Evolutionary conservation across 2,797 vertebrate species (phyloP), one percentile per base, ranked within the genome.

Genomic region (Lindbergichthys nudifrons): DNA sequence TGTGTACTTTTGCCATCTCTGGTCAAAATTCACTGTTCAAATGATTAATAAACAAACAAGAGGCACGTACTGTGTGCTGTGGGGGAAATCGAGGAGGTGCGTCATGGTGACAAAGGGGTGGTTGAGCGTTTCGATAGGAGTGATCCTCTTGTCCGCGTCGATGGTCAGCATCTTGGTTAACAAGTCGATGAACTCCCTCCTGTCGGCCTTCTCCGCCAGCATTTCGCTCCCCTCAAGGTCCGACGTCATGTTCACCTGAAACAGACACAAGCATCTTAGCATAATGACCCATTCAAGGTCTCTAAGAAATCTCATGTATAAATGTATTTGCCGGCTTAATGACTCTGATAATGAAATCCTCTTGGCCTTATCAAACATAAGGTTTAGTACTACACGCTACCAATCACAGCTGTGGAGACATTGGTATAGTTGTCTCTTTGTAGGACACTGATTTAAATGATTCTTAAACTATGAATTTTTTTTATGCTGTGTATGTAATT

Each of bases 101-200:
- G 97, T 96, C 98, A 99, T 99, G 64, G 97, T 99, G 79, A 98
- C 97, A 70, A 99, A 99, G 47, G 98, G 96, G 82, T 99, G 98
- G 95, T 96, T 98, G 91, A 99, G 96, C 3, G 98, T 98, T 93
- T 99, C 98, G 0, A 99, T 97, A 2, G 98, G 98, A 2, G 97
- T 98, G 95, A 99, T 96, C 90, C 98, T 96, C 94, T 99, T 99
- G 92, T 99, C 98, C 0, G 98, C 97, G 1, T 99, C 98, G 26
- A 99, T 99, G 73, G 98, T 99, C 93, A 99, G 92, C 98, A 99
- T 99, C 94, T 98, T 99, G 92, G 98, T 99, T 66, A 99, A 85
- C 92, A 99, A 90, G 93, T 99, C 98, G 41, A 99, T 99, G 88
- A 99, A 99, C 93, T 99, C 98, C 84, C 98, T 94, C 81, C 98